phyloP scores from a whole-genome alignment of 1,140 invertebrate species.

The Nylanderia fulva region DNA sequence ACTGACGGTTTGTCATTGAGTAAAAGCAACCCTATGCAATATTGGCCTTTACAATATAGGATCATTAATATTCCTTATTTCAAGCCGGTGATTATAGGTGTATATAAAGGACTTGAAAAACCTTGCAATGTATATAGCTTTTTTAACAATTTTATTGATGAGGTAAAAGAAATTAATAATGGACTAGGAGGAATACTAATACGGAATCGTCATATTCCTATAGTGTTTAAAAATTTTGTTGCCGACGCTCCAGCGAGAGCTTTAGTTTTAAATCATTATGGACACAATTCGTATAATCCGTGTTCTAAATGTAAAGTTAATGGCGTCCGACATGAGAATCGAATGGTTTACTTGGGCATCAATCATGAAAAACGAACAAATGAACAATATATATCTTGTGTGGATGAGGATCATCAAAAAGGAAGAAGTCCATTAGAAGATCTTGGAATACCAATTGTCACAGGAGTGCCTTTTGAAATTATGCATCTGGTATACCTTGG shows the following conservation, averaged over 20 bases:
- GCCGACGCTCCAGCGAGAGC: neutral
- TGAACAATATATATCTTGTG: neutral
- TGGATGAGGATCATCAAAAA: neutral
- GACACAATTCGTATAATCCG: neutral
- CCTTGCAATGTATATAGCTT: neutral
- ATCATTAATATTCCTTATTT: conserved; percentile 3
- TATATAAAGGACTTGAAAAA: neutral
- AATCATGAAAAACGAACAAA: neutral
- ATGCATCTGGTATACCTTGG: neutral
- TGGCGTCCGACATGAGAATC: conserved; percentile 4
- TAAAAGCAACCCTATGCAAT: neutral
- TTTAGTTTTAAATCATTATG: neutral
- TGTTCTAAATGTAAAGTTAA: neutral
- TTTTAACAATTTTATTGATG: neutral
- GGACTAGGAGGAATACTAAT: conserved; percentile 5
- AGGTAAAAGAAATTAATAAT: neutral
- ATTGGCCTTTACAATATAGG: conserved; percentile 5
- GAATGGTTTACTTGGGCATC: neutral
- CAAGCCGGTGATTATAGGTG: neutral
- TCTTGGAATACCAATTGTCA: conserved; percentile 5
- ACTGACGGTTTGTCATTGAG: conserved; percentile 5
- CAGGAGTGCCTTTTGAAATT: neutral
- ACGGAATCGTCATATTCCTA: neutral
- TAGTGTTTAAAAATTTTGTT: conserved; percentile 2
- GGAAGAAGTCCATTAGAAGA: neutral